A percentile compares a stretch with the other conserved stretches of the same genome.
Evolutionary conservation across 2,797 vertebrate genomes (phyloP).

Genomic region (Tinamus major): DNA sequence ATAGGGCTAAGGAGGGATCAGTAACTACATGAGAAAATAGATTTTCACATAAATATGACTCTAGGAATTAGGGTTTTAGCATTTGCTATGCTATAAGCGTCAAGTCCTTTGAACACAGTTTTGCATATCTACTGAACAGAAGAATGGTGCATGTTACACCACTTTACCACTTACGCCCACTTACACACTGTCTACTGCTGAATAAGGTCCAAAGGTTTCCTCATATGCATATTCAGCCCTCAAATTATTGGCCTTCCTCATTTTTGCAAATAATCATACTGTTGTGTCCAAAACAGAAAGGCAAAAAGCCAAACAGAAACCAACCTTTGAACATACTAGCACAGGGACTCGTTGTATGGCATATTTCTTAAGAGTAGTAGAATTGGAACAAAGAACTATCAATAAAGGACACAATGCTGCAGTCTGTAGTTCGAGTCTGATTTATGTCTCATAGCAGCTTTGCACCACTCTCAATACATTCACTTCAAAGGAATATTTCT

Average conservation of each 20-base stretch:
- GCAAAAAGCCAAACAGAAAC: neutral
- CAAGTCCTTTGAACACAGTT: neutral
- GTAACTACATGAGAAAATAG: neutral
- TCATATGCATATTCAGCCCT: neutral
- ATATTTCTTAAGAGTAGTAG: neutral
- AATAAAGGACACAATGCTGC: neutral
- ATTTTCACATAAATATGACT: neutral
- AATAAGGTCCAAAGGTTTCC: neutral
- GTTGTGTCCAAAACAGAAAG: neutral
- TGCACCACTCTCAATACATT: neutral
- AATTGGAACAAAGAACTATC: constrained; percentile 25
- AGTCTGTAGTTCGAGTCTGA: neutral
- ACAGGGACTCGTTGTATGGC: neutral
- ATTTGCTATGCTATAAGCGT: neutral
- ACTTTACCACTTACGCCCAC: neutral
- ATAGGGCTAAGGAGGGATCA: neutral
- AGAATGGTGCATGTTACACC: neutral
- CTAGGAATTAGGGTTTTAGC: neutral
- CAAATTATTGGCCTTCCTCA: neutral
- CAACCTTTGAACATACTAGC: neutral
- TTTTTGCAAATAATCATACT: neutral
- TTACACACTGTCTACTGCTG: neutral
- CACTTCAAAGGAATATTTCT: constrained; percentile 19
- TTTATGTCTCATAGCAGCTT: neutral
- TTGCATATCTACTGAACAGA: neutral